phyloP scores from a whole-genome alignment of 2,888 invertebrate genomes.

The Drosophila yooni region DNA sequence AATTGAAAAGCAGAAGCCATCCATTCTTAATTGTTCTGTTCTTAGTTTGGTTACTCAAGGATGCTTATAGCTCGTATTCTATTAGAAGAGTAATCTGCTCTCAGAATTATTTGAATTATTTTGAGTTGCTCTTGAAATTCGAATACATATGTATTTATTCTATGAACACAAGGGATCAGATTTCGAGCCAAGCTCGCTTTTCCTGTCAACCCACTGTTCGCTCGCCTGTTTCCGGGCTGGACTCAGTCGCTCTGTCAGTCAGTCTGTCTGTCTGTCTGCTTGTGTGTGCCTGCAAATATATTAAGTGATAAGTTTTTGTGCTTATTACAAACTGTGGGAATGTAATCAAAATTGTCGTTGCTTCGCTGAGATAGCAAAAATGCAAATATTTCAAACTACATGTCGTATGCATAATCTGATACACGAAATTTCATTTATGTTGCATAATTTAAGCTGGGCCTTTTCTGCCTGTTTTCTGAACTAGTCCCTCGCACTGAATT shows the following conservation, averaged over 20 bases:
- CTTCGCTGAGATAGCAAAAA: background rate
- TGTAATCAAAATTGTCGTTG: slow-evolving; percentile 29
- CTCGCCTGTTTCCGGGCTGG: background rate
- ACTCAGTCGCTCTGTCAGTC: background rate
- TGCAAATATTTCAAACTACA: background rate
- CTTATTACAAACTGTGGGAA: slow-evolving; percentile 12
- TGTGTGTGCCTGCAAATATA: slow-evolving; percentile 2
- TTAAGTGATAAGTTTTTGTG: slow-evolving; percentile 1
- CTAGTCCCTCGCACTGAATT: background rate
- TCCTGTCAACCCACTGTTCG: background rate
- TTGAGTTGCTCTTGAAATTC: background rate
- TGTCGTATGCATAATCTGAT: slow-evolving; percentile 20
- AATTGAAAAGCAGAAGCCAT: background rate
- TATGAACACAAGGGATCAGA: background rate
- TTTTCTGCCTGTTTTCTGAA: background rate
- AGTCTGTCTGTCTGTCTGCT: background rate
- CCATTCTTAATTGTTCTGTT: background rate
- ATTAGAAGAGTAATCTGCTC: too few relatives aligned
- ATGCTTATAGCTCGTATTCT: background rate
- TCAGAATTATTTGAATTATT: background rate
- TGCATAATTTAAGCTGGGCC: background rate
- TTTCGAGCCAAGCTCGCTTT: background rate
- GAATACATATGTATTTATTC: background rate
- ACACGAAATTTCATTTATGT: background rate
- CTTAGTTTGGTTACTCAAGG: background rate